Evolutionary conservation across 2,888 invertebrate genomes (phyloP).

Genomic region (Trichogramma dendrolimi): DNA sequence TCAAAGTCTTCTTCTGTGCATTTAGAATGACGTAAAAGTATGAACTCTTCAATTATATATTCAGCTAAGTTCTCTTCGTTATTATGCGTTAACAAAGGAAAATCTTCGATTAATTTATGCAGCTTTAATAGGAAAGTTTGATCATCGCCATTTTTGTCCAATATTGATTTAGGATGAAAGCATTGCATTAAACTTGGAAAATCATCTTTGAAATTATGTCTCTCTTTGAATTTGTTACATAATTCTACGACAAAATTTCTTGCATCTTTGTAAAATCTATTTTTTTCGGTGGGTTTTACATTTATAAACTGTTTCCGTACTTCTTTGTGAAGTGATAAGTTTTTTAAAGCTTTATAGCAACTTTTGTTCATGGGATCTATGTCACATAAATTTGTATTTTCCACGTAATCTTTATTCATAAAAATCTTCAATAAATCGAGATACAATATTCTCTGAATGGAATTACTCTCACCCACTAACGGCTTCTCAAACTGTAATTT

Average conservation of each 20-base stretch:
- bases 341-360: neutral
- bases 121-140: too few species aligned
- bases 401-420: conserved; percentile 1
- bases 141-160: too few species aligned
- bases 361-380: neutral
- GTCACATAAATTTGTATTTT: neutral
- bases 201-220: neutral
- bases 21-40: too few species aligned
- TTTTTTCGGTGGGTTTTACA: neutral
- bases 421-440: conserved; percentile 2
- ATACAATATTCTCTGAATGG: neutral
- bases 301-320: neutral
- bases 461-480: neutral
- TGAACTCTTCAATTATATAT: too few species aligned
- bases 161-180: neutral
- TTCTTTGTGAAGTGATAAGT: neutral
- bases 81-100: too few species aligned
- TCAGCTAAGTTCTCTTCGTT: too few species aligned
- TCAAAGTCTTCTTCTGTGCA: too few species aligned
- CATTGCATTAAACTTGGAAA: neutral
- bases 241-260: neutral
- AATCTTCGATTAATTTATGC: too few species aligned
- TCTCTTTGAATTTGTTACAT: neutral
- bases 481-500: neutral
- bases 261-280: neutral